Evolutionary conservation across 2,113 vertebrate genomes (phyloP).

Genomic region (Anas platyrhynchos): DNA sequence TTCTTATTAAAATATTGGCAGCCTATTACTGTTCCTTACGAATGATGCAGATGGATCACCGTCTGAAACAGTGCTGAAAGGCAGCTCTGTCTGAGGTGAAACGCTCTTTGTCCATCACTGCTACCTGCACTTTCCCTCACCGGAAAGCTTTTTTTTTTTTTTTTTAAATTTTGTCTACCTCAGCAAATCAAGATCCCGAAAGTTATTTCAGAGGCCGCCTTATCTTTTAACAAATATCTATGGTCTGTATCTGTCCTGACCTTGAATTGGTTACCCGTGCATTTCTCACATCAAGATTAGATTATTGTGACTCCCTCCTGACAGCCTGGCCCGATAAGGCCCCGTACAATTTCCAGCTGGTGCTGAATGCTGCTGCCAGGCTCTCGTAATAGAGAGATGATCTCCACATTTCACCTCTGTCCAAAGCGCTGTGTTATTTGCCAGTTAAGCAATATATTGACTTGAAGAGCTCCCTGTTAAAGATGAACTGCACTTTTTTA

Average conservation of each 20-base stretch:
- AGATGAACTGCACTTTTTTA: neutral
- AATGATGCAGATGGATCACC: conserved; percentile 45
- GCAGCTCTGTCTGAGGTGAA: conserved; percentile 55
- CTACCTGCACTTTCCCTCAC: conserved; percentile 36
- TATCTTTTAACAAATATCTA: conserved; percentile 57
- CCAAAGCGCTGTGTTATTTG: conserved; percentile 30
- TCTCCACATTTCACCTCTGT: conserved; percentile 48
- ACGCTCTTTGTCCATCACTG: neutral
- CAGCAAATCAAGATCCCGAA: conserved; percentile 32
- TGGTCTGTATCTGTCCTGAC: conserved; percentile 42
- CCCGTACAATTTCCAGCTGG: conserved; percentile 55
- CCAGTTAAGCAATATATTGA: conserved; percentile 49
- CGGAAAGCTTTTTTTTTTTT: neutral
- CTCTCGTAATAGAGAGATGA: conserved; percentile 56
- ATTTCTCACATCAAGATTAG: conserved; percentile 72
- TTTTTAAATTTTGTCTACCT: neutral
- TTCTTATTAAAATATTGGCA: conserved; percentile 73
- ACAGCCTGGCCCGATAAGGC: conserved; percentile 60
- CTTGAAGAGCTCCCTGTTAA: neutral
- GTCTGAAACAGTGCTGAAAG: conserved; percentile 48
- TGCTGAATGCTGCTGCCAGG: conserved; percentile 43
- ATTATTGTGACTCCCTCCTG: conserved; percentile 58
- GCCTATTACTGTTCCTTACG: conserved; percentile 56
- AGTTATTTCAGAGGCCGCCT: conserved; percentile 36
- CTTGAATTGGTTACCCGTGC: conserved; percentile 54